A percentile compares a stretch with the other conserved stretches of the same genome.
phyloP scores from a whole-genome alignment of 2,797 vertebrate genomes.

The Sebastes trivittatus region DNA sequence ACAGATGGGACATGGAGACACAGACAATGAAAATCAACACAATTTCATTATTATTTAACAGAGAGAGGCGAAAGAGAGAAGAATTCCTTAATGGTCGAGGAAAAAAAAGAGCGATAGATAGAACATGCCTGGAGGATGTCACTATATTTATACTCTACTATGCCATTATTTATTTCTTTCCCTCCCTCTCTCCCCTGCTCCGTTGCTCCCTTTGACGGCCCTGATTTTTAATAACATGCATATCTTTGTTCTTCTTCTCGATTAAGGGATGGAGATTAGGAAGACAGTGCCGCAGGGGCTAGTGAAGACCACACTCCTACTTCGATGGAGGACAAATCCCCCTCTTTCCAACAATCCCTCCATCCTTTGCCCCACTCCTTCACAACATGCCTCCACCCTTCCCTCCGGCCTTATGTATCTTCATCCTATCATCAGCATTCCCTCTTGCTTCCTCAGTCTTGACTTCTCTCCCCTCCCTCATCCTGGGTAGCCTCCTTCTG shows the following conservation, averaged over 20 bases:
- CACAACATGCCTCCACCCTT: neutral
- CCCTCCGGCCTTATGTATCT: neutral
- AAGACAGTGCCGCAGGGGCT: slow-evolving; percentile 49
- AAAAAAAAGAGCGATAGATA: slow-evolving; percentile 50
- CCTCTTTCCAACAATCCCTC: slow-evolving; percentile 19
- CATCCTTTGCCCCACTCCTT: slow-evolving; percentile 1
- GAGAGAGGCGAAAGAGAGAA: slow-evolving; percentile 20
- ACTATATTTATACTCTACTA: slow-evolving; percentile 72
- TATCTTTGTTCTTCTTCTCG: slow-evolving; percentile 71
- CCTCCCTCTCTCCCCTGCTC: slow-evolving; percentile 32
- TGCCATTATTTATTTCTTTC: slow-evolving; percentile 73
- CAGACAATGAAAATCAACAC: slow-evolving; percentile 57
- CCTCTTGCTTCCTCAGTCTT: slow-evolving; percentile 4
- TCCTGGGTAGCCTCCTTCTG: slow-evolving; percentile 13
- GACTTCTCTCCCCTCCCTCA: slow-evolving; percentile 12
- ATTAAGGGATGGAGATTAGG: slow-evolving; percentile 66
- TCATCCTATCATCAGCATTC: slow-evolving; percentile 39
- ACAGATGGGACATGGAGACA: slow-evolving; percentile 30
- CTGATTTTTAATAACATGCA: slow-evolving; percentile 71
- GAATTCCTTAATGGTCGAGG: slow-evolving; percentile 55
- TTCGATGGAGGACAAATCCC: slow-evolving; percentile 33
- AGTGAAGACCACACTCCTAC: slow-evolving; percentile 43
- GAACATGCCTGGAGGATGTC: slow-evolving; percentile 64
- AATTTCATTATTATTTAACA: slow-evolving; percentile 60
- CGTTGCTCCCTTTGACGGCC: slow-evolving; percentile 46